A percentile compares a stretch with the other conserved stretches of the same genome.
Conservation (phyloP, 1,140 invertebrate genomes). For the Nephila pilipes region DNA sequence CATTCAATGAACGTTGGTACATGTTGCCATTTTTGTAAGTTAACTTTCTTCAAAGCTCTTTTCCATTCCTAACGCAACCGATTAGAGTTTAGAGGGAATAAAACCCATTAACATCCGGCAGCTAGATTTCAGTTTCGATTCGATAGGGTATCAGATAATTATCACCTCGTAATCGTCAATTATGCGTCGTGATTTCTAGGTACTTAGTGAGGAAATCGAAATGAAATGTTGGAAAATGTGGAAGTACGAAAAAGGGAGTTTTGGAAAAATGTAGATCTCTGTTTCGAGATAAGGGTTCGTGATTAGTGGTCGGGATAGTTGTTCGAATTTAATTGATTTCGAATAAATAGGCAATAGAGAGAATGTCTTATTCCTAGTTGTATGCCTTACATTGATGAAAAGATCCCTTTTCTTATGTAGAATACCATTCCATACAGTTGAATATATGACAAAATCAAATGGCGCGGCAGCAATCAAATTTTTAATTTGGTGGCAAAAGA, state of each 20-base stretch:
- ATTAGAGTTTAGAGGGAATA: not conserved
- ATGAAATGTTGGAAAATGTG: not conserved
- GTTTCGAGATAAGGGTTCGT: not conserved
- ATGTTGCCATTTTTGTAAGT: too few relatives aligned
- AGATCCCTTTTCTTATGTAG: not conserved
- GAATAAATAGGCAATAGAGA: not conserved
- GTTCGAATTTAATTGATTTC: not conserved
- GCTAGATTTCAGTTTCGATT: not conserved
- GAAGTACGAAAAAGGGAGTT: not conserved
- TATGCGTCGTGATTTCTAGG: not conserved
- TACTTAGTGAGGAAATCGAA: not conserved
- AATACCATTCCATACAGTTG: too few relatives aligned
- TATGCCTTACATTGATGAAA: not conserved
- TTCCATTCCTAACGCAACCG: not conserved
- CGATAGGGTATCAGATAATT: not conserved
- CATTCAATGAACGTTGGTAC: too few relatives aligned
- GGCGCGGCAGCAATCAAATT: too few relatives aligned
- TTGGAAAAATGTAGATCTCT: not conserved
- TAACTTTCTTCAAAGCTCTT: too few relatives aligned
- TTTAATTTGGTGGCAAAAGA: too few relatives aligned
- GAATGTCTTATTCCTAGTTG: not conserved
- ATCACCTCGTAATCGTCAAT: slow-evolving; percentile 14
- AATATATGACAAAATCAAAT: too few relatives aligned
- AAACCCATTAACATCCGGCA: not conserved
- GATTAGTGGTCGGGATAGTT: not conserved